A percentile compares a stretch with the other conserved stretches of the same genome.
phyloP scores from a whole-genome alignment of 2,888 invertebrate genomes.

The Pristionchus maxplancki region DNA sequence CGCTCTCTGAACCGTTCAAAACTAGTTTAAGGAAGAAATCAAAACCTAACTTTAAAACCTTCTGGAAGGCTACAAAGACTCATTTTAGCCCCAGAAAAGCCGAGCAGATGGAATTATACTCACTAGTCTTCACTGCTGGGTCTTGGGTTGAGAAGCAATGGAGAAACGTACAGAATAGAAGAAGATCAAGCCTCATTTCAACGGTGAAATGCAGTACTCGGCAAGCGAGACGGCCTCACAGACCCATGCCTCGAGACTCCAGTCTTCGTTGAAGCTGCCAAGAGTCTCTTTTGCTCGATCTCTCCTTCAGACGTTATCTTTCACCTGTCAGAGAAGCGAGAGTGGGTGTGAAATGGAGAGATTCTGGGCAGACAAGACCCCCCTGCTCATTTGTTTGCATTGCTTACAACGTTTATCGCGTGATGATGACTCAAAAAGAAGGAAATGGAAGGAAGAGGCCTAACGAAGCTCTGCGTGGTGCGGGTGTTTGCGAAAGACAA shows the following conservation, averaged over 20 bases:
- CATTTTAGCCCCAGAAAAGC: too few species aligned
- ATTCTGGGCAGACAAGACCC: not conserved
- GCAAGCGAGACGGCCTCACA: not conserved
- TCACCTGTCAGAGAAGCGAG: too few species aligned
- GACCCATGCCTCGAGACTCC: not conserved
- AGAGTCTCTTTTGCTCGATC: not conserved
- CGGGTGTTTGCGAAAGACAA: slow-evolving; percentile 8
- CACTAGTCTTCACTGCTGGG: not conserved
- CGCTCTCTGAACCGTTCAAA: not conserved
- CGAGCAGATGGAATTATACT: not conserved
- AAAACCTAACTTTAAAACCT: not conserved
- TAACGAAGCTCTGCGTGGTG: slow-evolving; percentile 3
- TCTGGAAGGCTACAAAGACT: too few species aligned
- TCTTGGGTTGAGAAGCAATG: not conserved
- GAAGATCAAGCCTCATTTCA: not conserved
- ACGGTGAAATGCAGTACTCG: not conserved
- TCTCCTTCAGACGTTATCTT: too few species aligned
- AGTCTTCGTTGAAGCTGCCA: not conserved
- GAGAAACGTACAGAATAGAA: not conserved
- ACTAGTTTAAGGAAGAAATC: not conserved
- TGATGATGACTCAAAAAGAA: slow-evolving; percentile 5
- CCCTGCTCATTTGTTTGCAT: not conserved
- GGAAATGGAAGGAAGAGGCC: not conserved
- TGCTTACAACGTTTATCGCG: slow-evolving; percentile 22
- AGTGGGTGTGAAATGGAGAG: too few species aligned